Evolutionary conservation across 53 echinoderm and acorn worm genomes (phyloP).

Genomic region (Stichopus horrens): DNA sequence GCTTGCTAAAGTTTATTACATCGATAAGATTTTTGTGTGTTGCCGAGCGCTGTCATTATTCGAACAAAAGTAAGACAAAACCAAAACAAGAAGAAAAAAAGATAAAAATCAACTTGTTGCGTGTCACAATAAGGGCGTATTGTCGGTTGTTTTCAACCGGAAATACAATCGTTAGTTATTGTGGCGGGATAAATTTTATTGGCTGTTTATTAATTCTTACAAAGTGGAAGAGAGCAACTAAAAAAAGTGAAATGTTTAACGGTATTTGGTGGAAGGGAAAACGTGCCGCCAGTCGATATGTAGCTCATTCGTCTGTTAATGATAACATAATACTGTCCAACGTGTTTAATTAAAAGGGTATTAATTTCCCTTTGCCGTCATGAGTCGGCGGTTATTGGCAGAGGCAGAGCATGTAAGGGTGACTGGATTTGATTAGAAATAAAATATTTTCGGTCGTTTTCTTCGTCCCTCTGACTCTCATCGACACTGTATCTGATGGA

Average conservation of each 20-base stretch:
- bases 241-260: background rate
- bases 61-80: background rate
- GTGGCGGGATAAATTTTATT: conserved; percentile 3
- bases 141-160: conserved; percentile 15
- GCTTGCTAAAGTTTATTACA: conserved; percentile 5
- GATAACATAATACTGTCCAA: background rate
- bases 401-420: no score
- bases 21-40: background rate
- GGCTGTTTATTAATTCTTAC: background rate
- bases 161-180: conserved; percentile 16
- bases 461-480: no score
- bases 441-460: no score
- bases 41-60: background rate
- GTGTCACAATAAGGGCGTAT: background rate
- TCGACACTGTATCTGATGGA: no score
- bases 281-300: conserved; percentile 1
- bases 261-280: conserved; percentile 2
- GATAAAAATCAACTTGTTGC: conserved; percentile 24
- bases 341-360: conserved; percentile 28
- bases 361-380: background rate
- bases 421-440: no score
- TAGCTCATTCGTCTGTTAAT: background rate
- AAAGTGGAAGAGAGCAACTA: background rate
- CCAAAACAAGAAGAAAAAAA: conserved; percentile 12
- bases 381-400: background rate